phyloP scores from a whole-genome alignment of 2,888 invertebrate species.

The Lamellibrachia columna region DNA sequence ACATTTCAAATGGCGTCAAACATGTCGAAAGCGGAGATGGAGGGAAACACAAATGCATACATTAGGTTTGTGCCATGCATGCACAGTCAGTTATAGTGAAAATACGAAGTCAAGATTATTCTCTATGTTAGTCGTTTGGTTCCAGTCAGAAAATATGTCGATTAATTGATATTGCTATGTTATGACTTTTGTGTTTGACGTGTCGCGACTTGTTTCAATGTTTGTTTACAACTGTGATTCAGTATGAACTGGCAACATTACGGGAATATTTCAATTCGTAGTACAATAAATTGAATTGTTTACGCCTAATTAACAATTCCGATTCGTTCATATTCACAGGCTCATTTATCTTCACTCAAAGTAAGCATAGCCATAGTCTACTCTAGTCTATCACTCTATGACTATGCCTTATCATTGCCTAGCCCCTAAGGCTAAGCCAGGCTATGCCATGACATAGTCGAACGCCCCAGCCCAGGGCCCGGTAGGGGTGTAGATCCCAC shows the following conservation, averaged over 20 bases:
- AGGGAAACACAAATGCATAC: background rate
- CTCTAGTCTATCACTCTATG: too few relatives aligned
- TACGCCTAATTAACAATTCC: background rate
- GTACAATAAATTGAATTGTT: background rate
- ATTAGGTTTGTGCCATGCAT: slow-evolving; percentile 5
- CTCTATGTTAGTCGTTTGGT: background rate
- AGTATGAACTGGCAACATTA: background rate
- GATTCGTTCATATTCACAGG: too few relatives aligned
- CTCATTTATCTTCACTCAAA: too few relatives aligned
- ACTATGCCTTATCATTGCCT: too few relatives aligned
- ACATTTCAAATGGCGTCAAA: slow-evolving; percentile 16
- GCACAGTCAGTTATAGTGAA: background rate
- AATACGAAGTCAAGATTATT: background rate
- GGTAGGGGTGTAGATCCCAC: too few relatives aligned
- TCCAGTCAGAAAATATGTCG: background rate
- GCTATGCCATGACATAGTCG: too few relatives aligned
- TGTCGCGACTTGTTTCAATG: background rate
- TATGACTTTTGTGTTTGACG: background rate
- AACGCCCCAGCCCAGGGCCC: too few relatives aligned
- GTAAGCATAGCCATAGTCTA: too few relatives aligned
- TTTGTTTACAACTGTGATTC: background rate
- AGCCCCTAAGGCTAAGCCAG: too few relatives aligned
- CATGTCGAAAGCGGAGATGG: background rate
- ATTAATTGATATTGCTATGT: background rate
- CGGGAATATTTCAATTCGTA: background rate